Percentiles rank a stretch among this genome's conserved stretches.
Evolutionary conservation across 2,113 vertebrate species (phyloP).

Genomic region (Glaucidium brasilianum): DNA sequence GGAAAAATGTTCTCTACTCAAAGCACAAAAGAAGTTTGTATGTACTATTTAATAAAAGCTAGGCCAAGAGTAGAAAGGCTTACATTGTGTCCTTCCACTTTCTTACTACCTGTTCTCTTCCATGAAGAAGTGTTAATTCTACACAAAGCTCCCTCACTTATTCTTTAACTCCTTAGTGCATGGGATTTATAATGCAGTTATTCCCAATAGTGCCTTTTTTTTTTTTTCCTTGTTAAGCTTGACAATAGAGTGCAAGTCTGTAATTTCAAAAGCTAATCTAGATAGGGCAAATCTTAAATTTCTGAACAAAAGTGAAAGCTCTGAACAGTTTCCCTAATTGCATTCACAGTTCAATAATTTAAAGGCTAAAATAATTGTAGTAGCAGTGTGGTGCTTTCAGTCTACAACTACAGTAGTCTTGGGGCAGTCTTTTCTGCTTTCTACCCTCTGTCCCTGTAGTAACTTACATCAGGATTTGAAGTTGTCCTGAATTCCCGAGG

Average conservation of each 20-base stretch:
- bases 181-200: background rate
- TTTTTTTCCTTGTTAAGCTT: background rate
- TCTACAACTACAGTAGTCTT: background rate
- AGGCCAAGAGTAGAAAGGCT: slow-evolving; percentile 49
- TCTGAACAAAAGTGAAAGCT: background rate
- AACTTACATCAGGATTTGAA: background rate
- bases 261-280: background rate
- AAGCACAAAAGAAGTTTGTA: slow-evolving; percentile 59
- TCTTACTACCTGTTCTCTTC: background rate
- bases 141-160: background rate
- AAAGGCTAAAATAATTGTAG: background rate
- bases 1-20: slow-evolving; percentile 1
- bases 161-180: background rate
- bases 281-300: background rate
- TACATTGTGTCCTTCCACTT: slow-evolving; percentile 27
- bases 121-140: background rate
- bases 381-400: background rate
- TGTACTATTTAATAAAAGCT: slow-evolving; percentile 57
- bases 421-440: background rate
- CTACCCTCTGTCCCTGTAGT: background rate
- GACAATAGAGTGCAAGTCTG: background rate
- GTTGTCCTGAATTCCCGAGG: background rate
- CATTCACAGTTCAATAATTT: background rate
- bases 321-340: background rate
- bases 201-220: background rate